Evolutionary conservation across 2,797 vertebrate genomes (phyloP).

Genomic region (Novumbra hubbsi): DNA sequence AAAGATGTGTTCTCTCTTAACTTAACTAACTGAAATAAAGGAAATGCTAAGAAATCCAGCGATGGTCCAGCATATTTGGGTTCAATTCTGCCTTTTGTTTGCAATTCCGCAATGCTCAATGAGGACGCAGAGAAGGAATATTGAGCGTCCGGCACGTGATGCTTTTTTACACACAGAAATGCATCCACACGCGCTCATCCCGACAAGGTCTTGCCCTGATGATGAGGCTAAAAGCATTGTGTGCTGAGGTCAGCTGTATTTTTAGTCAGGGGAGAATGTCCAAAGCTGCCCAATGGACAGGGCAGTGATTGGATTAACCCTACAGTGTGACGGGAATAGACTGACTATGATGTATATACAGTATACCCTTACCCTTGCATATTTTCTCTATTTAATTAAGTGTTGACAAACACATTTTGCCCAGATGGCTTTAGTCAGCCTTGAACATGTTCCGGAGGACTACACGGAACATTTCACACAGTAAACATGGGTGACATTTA

Average conservation of each 20-base stretch:
- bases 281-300: conserved; percentile 27
- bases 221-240: conserved; percentile 32
- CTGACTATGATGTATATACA: neutral
- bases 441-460: no score
- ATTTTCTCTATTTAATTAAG: neutral
- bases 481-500: no score
- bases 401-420: no score
- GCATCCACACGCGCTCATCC: neutral
- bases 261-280: conserved; percentile 26
- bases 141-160: neutral
- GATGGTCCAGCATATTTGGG: no score
- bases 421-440: no score
- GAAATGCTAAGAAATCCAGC: no score
- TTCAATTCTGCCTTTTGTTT: no score
- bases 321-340: neutral
- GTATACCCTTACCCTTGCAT: neutral
- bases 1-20: no score
- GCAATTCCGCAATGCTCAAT: conserved; percentile 18
- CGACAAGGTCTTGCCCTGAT: conserved; percentile 35
- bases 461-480: no score
- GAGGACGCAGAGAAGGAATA: conserved; percentile 7
- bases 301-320: conserved; percentile 37
- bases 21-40: no score
- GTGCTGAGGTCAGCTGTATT: conserved; percentile 53
- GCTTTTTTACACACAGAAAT: neutral